These are phyloP conservation scores for Hydrolagus colliei DNA, from an alignment of 2,797 vertebrate species.

Conservation along the genomic window DNA sequence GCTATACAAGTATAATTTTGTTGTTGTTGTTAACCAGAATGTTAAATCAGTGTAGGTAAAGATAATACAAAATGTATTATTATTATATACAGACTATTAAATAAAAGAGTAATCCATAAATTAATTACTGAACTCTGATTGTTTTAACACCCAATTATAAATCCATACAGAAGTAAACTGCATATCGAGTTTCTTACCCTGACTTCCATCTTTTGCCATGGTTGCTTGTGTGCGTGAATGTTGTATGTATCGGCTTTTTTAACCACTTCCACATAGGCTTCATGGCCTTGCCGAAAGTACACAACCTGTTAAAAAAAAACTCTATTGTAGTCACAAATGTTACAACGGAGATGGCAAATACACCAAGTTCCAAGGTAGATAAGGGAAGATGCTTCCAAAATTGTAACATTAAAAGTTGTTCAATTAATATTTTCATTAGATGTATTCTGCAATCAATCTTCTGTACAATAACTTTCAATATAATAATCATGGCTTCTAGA, in stretches of 20 bases:
- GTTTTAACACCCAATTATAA: neutral
- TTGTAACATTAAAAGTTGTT: too few species aligned
- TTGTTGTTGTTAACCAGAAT: too few species aligned
- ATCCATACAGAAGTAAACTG: neutral
- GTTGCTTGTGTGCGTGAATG: conserved; percentile 82
- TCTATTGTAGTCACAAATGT: too few species aligned
- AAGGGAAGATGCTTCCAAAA: neutral
- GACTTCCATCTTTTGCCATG: conserved; percentile 86
- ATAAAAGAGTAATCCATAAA: neutral
- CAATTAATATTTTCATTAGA: too few species aligned
- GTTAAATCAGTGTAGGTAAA: too few species aligned
- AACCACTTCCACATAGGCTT: conserved; percentile 90
- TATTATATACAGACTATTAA: too few species aligned
- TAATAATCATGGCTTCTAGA: too few species aligned
- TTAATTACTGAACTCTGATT: neutral
- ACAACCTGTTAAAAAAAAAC: conserved; percentile 68
- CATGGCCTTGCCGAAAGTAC: conserved; percentile 94
- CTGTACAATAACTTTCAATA: too few species aligned
- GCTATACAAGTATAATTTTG: too few species aligned
- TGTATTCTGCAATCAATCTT: too few species aligned
- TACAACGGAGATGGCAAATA: neutral
- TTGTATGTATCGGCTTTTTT: conserved; percentile 74
- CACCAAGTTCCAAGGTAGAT: neutral
- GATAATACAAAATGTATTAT: too few species aligned
- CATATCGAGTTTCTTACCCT: conserved; percentile 62